Evolutionary conservation across 2,888 invertebrate species (phyloP), one percentile per base, ranked within the genome.

Genomic region (Meandrusa payeni): DNA sequence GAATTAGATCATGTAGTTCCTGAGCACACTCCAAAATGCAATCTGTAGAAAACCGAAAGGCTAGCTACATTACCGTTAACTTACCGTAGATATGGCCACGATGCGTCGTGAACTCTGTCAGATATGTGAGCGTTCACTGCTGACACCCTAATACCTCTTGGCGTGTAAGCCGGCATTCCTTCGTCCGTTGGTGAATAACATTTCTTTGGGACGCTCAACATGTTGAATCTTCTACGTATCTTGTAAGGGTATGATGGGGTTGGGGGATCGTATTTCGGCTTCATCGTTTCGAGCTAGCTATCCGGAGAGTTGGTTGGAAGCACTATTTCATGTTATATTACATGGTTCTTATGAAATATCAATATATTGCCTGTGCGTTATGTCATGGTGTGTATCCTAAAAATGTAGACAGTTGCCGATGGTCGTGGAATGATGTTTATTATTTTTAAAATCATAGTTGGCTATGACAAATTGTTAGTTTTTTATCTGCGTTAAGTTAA

Each of bases 21-120:
- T n/a, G n/a, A n/a, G n/a, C n/a, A n/a, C n/a, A n/a, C n/a, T n/a
- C n/a, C n/a, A n/a, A n/a, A n/a, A n/a, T n/a, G n/a, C n/a, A n/a
- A n/a, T n/a, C n/a, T n/a, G n/a, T n/a, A n/a, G n/a, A n/a, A n/a
- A n/a, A n/a, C n/a, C n/a, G n/a, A n/a, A n/a, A n/a, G n/a, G n/a
- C n/a, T n/a, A n/a, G n/a, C n/a, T n/a, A n/a, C n/a, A n/a, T n/a
- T n/a, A n/a, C 10, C 15, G 6, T 7, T 22, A 2, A 52, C 69
- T 64, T 55, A 86, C 85, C 83, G 67, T 37, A 76, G 41, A 45
- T 70, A 79, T 2, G 86, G 86, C 73, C 69, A 82, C 1, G 82
- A 64, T 1, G 64, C 76, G 22, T 86, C 86, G 20, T 63, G 60
- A 1, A 82, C 66, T 48, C 79, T 63, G 20, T 82, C 81, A 2